A percentile compares a stretch with the other conserved stretches of the same genome.
Evolutionary conservation across 2,888 invertebrate species (phyloP).

Genomic region (Xanthostigma xanthostigma): DNA sequence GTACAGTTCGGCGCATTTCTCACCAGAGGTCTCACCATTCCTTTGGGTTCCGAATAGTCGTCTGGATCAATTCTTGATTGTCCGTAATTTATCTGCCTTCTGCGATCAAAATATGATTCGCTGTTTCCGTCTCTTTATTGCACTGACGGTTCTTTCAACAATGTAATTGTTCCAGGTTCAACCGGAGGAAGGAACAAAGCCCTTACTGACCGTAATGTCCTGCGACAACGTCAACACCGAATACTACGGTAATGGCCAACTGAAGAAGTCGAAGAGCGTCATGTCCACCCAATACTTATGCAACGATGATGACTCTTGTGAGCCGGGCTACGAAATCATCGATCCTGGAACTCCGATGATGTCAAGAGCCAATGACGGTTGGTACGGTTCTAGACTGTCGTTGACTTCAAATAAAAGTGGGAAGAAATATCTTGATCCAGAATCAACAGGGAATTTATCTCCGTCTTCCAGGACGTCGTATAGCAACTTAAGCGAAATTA

Average conservation of each 20-base stretch:
- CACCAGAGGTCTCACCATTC: too few species aligned
- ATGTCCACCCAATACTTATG: conserved; percentile 50
- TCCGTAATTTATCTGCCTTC: too few species aligned
- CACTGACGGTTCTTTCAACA: too few species aligned
- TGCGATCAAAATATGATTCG: too few species aligned
- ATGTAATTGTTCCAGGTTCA: not conserved
- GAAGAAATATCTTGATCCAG: conserved; percentile 26
- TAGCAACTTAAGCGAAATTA: conserved; percentile 18
- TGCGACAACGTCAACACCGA: too few species aligned
- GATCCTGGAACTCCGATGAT: conserved; percentile 55
- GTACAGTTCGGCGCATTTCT: too few species aligned
- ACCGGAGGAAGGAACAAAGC: not conserved
- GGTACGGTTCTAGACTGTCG: conserved; percentile 26
- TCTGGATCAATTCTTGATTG: too few species aligned
- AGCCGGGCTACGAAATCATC: conserved; percentile 46
- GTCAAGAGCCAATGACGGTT: conserved; percentile 44
- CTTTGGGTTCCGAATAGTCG: too few species aligned
- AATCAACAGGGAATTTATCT: conserved; percentile 26
- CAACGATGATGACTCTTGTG: conserved; percentile 45
- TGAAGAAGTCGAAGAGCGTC: conserved; percentile 29
- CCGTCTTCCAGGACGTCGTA: conserved; percentile 28
- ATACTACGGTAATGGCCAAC: not conserved
- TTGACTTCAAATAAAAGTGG: conserved; percentile 30
- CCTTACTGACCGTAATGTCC: too few species aligned
- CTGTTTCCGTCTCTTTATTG: too few species aligned